These are phyloP conservation scores for Tiliacea aurago DNA, from an alignment of 2,888 invertebrate species.

Conservation along the genomic window DNA sequence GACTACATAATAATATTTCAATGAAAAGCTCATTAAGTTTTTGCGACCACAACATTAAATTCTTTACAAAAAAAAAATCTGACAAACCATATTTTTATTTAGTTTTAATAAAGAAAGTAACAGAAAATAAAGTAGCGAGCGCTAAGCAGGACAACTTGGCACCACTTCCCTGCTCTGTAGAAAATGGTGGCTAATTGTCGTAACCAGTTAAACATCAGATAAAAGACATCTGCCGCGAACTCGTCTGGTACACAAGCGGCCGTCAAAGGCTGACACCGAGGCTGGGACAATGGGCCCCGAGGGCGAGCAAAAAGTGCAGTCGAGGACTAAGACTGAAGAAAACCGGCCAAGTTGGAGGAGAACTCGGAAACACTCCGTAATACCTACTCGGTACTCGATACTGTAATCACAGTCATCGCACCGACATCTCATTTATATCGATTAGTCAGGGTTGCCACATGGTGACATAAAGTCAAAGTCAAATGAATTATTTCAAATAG, in stretches of 20 bases:
- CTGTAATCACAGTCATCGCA: neutral
- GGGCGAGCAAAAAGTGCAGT: slow-evolving; percentile 15
- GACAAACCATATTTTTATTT: neutral
- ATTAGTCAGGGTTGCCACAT: neutral
- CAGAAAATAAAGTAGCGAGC: neutral
- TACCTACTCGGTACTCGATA: neutral
- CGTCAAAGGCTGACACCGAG: slow-evolving; percentile 1
- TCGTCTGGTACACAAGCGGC: neutral
- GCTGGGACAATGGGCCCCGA: neutral
- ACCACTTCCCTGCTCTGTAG: neutral
- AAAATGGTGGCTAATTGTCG: slow-evolving; percentile 10
- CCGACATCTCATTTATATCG: neutral
- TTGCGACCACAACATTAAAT: neutral
- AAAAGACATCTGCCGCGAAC: slow-evolving; percentile 15
- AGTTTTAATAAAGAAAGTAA: neutral
- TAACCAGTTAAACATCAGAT: slow-evolving; percentile 17
- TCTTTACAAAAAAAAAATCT: neutral
- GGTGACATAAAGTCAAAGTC: too few species aligned
- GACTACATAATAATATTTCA: slow-evolving; percentile 33
- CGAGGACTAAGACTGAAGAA: neutral
- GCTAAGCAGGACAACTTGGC: neutral
- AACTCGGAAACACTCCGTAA: neutral
- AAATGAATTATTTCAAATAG: too few species aligned
- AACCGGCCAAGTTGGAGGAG: neutral
- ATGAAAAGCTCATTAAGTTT: slow-evolving; percentile 38